A percentile compares a stretch with the other conserved stretches of the same genome.
Evolutionary conservation across 2,113 vertebrate species (phyloP).

Genomic region (Motacilla tschutschensis): DNA sequence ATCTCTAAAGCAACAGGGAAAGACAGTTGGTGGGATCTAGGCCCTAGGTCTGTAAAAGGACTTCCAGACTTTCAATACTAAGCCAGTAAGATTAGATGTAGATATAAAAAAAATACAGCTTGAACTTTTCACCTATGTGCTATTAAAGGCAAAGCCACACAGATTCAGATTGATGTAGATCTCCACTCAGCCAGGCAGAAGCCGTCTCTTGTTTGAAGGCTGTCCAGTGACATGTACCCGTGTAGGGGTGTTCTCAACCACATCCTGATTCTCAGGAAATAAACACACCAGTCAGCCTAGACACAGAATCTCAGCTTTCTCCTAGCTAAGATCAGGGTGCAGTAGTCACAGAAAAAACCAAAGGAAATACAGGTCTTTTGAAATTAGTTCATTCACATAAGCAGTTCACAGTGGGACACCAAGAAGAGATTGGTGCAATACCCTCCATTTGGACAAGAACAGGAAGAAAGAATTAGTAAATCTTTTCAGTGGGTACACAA

Average conservation of each 20-base stretch:
- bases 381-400: not conserved
- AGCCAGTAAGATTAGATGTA: not conserved
- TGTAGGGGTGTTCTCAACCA: not conserved
- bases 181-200: not conserved
- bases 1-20: not conserved
- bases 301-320: not conserved
- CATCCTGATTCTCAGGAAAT: not conserved
- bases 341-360: not conserved
- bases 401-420: not conserved
- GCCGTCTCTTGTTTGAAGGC: not conserved
- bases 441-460: not conserved
- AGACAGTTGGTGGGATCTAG: not conserved
- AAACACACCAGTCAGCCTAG: not conserved
- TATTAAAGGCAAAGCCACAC: not conserved
- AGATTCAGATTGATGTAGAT: not conserved
- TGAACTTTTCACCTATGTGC: not conserved
- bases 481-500: not conserved
- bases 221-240: fast-evolving
- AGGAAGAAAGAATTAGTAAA: not conserved
- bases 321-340: not conserved
- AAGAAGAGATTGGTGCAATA: not conserved
- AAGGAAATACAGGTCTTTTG: not conserved
- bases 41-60: not conserved
- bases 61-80: not conserved
- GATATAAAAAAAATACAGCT: not conserved